phyloP scores from a whole-genome alignment of 2,797 vertebrate genomes.

The Sebastes nivosus region DNA sequence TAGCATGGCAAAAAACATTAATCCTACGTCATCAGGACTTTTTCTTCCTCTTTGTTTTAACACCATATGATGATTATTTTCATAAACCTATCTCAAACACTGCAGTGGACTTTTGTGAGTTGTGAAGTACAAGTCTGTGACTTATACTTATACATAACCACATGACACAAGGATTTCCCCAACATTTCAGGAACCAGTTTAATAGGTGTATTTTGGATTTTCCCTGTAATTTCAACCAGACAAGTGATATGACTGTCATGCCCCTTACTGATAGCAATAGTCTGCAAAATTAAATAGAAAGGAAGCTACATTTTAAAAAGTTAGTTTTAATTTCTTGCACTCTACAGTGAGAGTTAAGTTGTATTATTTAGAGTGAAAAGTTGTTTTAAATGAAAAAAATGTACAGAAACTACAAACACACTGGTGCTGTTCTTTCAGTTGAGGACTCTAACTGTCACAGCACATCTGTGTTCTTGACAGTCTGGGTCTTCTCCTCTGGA shows the following conservation, averaged over 20 bases:
- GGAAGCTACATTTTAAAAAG: neutral
- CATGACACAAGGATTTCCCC: neutral
- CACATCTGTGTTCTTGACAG: conserved; percentile 10
- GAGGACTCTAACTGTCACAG: neutral
- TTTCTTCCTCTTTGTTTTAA: neutral
- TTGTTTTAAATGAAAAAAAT: neutral
- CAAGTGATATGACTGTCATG: neutral
- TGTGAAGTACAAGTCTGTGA: neutral
- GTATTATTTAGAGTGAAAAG: too few species aligned
- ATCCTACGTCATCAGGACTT: neutral
- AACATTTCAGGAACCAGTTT: neutral
- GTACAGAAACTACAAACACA: neutral
- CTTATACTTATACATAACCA: neutral
- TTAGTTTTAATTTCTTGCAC: too few species aligned
- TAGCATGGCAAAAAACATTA: neutral
- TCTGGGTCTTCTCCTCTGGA: conserved; percentile 8
- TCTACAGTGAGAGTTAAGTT: too few species aligned
- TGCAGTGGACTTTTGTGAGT: neutral
- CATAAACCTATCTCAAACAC: neutral
- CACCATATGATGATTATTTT: neutral
- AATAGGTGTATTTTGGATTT: conserved; percentile 18
- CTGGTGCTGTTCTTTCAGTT: neutral
- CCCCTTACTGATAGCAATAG: neutral
- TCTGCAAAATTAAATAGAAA: neutral
- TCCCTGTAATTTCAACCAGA: neutral